A percentile compares a stretch with the other conserved stretches of the same genome.
Evolutionary conservation across 1,140 invertebrate species (phyloP).

Genomic region (Aphidius ervi): DNA sequence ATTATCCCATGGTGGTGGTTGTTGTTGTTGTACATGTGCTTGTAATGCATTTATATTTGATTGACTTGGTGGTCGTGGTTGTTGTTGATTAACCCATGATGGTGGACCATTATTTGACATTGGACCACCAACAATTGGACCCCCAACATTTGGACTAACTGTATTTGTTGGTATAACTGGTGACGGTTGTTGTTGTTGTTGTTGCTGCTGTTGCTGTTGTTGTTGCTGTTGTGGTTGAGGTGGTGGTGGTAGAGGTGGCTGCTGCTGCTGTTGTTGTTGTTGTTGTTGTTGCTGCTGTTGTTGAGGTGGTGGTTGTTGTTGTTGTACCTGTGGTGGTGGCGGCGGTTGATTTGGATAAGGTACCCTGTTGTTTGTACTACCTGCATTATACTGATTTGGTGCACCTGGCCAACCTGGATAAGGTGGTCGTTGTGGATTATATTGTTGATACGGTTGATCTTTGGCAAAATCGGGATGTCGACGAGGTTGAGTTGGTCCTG

Average conservation of each 20-base stretch:
- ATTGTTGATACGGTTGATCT: constrained; percentile 66
- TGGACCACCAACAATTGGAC: constrained; percentile 24
- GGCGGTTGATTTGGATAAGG: constrained; percentile 53
- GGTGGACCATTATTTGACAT: constrained; percentile 46
- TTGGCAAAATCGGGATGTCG: constrained; percentile 83
- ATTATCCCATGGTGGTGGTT: constrained; percentile 51
- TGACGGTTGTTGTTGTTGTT: constrained; percentile 39
- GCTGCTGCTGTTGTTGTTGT: constrained; percentile 46
- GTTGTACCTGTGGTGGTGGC: constrained; percentile 44
- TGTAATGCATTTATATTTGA: constrained; percentile 42
- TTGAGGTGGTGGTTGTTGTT: constrained; percentile 24
- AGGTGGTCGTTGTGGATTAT: constrained; percentile 58
- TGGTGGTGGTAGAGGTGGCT: constrained; percentile 41
- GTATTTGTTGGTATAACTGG: constrained; percentile 29
- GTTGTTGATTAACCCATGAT: constrained; percentile 46
- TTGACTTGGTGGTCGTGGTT: constrained; percentile 44
- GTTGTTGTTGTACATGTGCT: constrained; percentile 18
- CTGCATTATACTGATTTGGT: constrained; percentile 52
- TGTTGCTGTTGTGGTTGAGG: constrained; percentile 42
- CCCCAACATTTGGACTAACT: constrained; percentile 15
- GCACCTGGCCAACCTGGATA: constrained; percentile 59
- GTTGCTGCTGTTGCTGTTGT: constrained; percentile 43
- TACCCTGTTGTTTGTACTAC: constrained; percentile 51
- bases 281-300: constrained; percentile 20
- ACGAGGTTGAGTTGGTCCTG: constrained; percentile 65